phyloP scores from a whole-genome alignment of 2,113 vertebrate genomes.

The Hiodon tergisus region DNA sequence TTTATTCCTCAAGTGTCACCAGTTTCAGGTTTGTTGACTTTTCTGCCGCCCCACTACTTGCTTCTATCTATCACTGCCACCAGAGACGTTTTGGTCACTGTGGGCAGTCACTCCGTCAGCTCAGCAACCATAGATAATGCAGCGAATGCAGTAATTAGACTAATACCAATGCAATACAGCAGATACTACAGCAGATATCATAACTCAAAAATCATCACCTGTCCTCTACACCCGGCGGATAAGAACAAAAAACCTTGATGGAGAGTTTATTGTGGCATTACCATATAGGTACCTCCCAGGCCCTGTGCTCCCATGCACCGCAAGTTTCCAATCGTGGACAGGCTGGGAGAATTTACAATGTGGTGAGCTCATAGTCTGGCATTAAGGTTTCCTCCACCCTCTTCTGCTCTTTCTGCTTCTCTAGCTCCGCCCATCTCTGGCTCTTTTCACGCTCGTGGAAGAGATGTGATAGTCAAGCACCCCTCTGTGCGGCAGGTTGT shows the following conservation, averaged over 20 bases:
- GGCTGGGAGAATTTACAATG: background rate
- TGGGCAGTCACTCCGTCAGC: background rate
- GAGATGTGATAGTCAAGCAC: too few species aligned
- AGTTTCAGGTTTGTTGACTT: constrained; percentile 5
- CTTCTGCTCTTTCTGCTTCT: background rate
- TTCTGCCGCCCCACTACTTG: background rate
- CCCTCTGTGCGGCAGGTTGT: too few species aligned
- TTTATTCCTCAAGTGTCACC: background rate
- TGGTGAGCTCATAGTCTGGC: background rate
- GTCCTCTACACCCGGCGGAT: too few species aligned
- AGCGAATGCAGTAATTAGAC: background rate
- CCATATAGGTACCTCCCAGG: background rate
- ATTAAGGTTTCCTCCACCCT: background rate
- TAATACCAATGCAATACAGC: too few species aligned
- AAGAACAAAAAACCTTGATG: too few species aligned
- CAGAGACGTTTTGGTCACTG: too few species aligned
- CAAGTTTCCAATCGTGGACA: background rate
- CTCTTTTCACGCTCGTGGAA: background rate
- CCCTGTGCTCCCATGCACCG: background rate
- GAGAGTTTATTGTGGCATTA: background rate
- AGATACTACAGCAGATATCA: too few species aligned
- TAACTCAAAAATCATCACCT: too few species aligned
- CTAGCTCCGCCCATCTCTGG: background rate
- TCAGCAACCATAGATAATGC: background rate
- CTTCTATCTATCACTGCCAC: too few species aligned